A percentile compares a stretch with the other conserved stretches of the same genome.
phyloP scores from a whole-genome alignment of 2,113 vertebrate genomes.

The Penelope pileata region DNA sequence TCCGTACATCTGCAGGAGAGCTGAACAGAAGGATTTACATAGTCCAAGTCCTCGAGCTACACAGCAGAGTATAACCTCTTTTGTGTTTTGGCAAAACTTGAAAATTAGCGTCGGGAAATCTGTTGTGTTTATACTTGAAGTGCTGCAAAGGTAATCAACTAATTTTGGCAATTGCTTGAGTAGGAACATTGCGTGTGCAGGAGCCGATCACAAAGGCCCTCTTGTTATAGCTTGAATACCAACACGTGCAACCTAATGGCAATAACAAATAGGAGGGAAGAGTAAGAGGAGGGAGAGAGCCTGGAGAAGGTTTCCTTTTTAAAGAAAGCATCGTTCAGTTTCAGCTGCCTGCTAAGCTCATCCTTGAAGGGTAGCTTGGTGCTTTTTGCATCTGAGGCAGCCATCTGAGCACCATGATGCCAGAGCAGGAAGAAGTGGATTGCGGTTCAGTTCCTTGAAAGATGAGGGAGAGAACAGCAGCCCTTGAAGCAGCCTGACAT shows the following conservation, averaged over 20 bases:
- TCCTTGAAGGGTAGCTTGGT: background rate
- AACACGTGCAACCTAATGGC: background rate
- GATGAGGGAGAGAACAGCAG: background rate
- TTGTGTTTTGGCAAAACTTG: background rate
- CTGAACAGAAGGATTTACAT: background rate
- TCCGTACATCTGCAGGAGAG: background rate
- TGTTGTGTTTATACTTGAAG: background rate
- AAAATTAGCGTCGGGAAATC: background rate
- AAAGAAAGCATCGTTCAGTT: background rate
- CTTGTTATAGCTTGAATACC: background rate
- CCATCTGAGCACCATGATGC: background rate
- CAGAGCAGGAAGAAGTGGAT: background rate
- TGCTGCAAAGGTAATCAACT: background rate
- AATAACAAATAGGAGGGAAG: background rate
- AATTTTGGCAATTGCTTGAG: background rate
- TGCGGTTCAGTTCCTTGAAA: background rate
- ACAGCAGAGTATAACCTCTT: background rate
- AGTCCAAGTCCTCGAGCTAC: background rate
- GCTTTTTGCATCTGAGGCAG: background rate
- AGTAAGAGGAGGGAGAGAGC: background rate
- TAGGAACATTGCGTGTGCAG: background rate
- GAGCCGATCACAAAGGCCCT: background rate
- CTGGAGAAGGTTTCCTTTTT: background rate
- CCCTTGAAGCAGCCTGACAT: background rate
- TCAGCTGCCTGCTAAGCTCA: background rate